Evolutionary conservation across 2,797 vertebrate genomes (phyloP).

Genomic region (Chiroxiphia lanceolata): DNA sequence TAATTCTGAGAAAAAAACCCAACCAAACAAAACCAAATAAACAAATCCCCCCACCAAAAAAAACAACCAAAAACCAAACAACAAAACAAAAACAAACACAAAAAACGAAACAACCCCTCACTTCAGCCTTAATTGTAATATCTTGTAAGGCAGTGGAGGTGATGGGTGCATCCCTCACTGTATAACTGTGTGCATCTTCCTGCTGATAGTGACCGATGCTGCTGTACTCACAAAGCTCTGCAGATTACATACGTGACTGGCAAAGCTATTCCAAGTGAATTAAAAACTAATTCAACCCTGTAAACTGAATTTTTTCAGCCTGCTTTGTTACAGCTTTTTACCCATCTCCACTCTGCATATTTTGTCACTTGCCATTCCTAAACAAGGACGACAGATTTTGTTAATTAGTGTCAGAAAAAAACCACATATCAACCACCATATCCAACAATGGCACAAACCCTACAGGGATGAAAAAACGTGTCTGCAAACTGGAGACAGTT

Average conservation of each 20-base stretch:
- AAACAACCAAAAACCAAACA: no score
- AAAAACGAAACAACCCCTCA: fast-evolving
- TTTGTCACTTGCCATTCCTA: neutral
- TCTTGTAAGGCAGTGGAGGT: fast-evolving
- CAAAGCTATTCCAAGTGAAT: fast-evolving
- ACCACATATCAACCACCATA: fast-evolving
- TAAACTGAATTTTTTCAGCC: fast-evolving
- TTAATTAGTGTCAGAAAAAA: neutral
- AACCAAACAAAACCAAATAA: no score
- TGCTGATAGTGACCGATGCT: fast-evolving
- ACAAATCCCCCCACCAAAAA: no score
- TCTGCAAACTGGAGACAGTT: neutral
- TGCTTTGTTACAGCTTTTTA: neutral
- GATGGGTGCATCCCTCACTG: fast-evolving
- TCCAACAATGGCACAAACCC: fast-evolving
- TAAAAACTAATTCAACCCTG: neutral
- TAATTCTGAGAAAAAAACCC: fast-evolving
- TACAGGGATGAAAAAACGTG: fast-evolving
- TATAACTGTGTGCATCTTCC: fast-evolving
- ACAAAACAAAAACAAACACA: neutral
- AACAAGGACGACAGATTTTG: neutral
- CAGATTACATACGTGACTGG: fast-evolving
- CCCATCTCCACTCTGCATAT: neutral
- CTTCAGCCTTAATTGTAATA: neutral
- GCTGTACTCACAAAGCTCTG: fast-evolving